Base-by-base conservation (phyloP, 2,888 invertebrate genomes). In the Deroplatys truncata region DNA sequence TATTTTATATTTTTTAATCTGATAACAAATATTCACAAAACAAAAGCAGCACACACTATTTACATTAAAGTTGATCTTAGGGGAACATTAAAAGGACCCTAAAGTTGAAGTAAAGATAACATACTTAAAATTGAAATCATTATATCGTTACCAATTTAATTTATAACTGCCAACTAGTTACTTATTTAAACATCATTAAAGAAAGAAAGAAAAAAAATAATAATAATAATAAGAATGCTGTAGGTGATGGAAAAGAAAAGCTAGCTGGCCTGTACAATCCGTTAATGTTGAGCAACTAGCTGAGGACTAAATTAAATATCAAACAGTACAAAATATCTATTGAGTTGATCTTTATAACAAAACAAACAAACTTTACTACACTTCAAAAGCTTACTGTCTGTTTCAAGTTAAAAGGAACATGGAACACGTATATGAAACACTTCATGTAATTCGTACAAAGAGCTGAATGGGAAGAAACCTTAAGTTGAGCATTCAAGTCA, bases 11-110 rank as follows among this genome's bases (percentile, higher is more conserved):
- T 87, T 87, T 87, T 28, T 82, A 87, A 82, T 87, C 82, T 28
- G 83, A 83, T 87, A 89, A 89, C 89, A 87, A 89, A 72, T 84
- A 89, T 89, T 89, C 89, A 87, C 86, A 89, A 86, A 86, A 89
- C 82, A 89, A 88, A 49, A 86, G 83, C 84, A 84, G 82, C 31
- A 84, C 87, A 89, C 84, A 84, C 84, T 89, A 89, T 89, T 56
- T 89, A 89, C 89, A 89, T 72, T 89, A 84, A 89, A 89, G 35
- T 87, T 28, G 2, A 83, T n/a, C 56, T 35, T 87, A 31, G 35
- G 83, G 87, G 35, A 87, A 31, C 35, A 87, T 87, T 83, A 87
- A 31, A 87, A 83, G 83, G 83, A 83, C 86, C 72, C 43, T 86
- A 29, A 86, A 86, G 72, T 56, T 82, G 31, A 82, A 82, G 29